Percentiles rank a stretch among this genome's conserved stretches.
These are phyloP conservation scores for Sthenelais limicola DNA, from an alignment of 2,888 invertebrate genomes.

Conservation along the genomic window DNA sequence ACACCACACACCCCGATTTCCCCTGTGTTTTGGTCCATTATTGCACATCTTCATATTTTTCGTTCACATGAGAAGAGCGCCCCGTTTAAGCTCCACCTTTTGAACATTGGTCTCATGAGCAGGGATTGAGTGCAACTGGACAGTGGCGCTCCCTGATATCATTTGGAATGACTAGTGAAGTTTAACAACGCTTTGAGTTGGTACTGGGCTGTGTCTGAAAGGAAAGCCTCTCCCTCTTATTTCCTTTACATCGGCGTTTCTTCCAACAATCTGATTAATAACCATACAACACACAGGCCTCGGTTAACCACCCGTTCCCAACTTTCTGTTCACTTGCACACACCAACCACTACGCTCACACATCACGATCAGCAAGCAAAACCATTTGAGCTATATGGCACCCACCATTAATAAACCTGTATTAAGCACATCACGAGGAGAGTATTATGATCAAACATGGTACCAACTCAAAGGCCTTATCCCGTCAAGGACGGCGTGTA, in stretches of 20 bases:
- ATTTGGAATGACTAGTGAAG: slow-evolving; percentile 38
- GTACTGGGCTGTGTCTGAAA: too few relatives aligned
- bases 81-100: slow-evolving; percentile 14
- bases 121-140: slow-evolving; percentile 32
- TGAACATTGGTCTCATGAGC: slow-evolving; percentile 34
- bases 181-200: slow-evolving; percentile 39
- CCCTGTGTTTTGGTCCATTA: slow-evolving; percentile 1
- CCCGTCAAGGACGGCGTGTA: slow-evolving; percentile 30
- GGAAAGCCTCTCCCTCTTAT: too few relatives aligned
- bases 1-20: slow-evolving; percentile 24
- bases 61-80: too few relatives aligned
- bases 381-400: slow-evolving; percentile 31
- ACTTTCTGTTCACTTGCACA: too few relatives aligned
- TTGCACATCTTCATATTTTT: slow-evolving; percentile 10
- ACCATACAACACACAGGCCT: slow-evolving; percentile 16
- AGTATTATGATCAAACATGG: slow-evolving; percentile 18
- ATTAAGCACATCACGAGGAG: slow-evolving; percentile 28
- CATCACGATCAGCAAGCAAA: slow-evolving; percentile 8
- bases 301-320: not conserved
- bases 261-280: slow-evolving; percentile 30
- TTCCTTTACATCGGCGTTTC: too few relatives aligned
- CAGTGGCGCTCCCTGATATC: slow-evolving; percentile 32
- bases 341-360: not conserved
- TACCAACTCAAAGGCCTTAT: slow-evolving; percentile 30
- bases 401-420: not conserved